phyloP scores from a whole-genome alignment of 1,140 invertebrate genomes.

The Neodiprion virginianus region DNA sequence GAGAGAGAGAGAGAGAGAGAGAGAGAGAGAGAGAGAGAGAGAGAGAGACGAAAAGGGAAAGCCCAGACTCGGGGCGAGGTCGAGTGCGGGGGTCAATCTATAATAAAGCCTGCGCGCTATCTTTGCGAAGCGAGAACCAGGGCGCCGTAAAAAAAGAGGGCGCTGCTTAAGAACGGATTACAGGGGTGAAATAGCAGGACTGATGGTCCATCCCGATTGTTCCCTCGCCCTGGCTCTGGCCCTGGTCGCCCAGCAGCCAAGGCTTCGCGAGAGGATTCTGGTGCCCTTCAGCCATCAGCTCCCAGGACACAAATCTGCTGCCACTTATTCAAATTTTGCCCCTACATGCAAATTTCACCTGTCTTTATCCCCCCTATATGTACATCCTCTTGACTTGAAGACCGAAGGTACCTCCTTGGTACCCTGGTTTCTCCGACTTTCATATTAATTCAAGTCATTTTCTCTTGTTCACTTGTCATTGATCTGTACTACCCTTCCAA shows the following conservation, averaged over 20 bases:
- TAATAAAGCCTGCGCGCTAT: slow-evolving; percentile 58
- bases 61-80: slow-evolving; percentile 37
- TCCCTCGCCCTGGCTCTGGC: no score
- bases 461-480: no score
- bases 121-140: slow-evolving; percentile 51
- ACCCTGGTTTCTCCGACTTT: no score
- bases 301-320: background rate
- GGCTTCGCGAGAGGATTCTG: background rate
- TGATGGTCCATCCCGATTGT: slow-evolving; percentile 37
- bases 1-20: slow-evolving; percentile 28
- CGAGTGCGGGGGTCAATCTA: slow-evolving; percentile 59
- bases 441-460: no score
- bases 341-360: no score
- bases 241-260: no score
- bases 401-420: no score
- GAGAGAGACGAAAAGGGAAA: slow-evolving; percentile 3
- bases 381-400: no score
- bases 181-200: slow-evolving; percentile 55
- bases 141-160: slow-evolving; percentile 54
- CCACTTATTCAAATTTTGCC: background rate
- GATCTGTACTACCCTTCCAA: no score
- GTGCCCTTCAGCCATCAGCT: background rate
- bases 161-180: slow-evolving; percentile 60
- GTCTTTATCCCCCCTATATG: no score
- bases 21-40: slow-evolving; percentile 32